Base-by-base conservation (phyloP, 2,797 vertebrate genomes). In the Cygnus olor region DNA sequence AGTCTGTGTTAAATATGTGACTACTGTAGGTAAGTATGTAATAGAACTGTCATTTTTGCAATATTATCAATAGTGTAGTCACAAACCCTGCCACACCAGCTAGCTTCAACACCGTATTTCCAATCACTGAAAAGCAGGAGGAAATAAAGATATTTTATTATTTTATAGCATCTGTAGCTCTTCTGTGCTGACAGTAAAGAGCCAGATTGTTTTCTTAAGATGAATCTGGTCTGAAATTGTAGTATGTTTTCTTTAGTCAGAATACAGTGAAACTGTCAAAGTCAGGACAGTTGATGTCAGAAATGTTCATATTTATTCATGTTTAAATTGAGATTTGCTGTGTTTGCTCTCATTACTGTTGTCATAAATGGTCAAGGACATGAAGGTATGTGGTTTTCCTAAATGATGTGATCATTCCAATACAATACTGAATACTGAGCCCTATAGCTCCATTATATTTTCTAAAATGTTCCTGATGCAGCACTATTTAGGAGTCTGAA, bases 331-430 rank as follows among this genome's bases (percentile, higher is more conserved):
- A 94, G 65, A 58, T 47, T 94, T 92, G n/a, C 91, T 96, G 80
- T 81, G 81, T 96, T 90, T 69, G 76, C 71, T 93, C 71, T 94
- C 81, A 95, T 97, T 95, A 94, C 54, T 94, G 58, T 66, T 97
- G 85, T 96, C 89, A 94, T 88, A 95, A 96, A 94, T 94, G 85
- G 91, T 95, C 92, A 97, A 97, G 94, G 93, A 91, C 83, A 90
- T 57, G 34, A 65, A 96, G 84, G 61, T 90, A 79, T 94, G 56
- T 54, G 53, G 53, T 95, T 96, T 97, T 68, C 79, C 91, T 93
- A 95, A 95, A 85, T 92, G 72, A 89, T 91, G 79, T 88, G 76
- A 91, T 96, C 92, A 97, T 95, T 95, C 57, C 58, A 80, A 60
- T 91, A 73, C 84, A 96, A 90, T 38, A 93, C 40, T 80, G 65